Percentiles rank a stretch among this genome's conserved stretches.
These are phyloP conservation scores for Fundulus diaphanus DNA, from an alignment of 2,797 vertebrate species.

Conservation along the genomic window DNA sequence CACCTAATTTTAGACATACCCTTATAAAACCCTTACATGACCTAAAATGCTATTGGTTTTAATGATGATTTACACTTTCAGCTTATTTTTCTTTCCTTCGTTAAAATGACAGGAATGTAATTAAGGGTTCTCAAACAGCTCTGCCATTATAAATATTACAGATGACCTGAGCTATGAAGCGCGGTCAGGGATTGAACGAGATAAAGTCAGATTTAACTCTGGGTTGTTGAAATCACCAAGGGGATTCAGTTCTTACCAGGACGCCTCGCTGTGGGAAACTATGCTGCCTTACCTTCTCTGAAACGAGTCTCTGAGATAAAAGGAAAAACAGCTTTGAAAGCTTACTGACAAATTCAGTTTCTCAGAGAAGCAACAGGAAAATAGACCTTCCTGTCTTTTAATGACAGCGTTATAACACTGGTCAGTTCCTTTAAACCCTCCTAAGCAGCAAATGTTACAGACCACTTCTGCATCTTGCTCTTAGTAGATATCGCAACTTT, in stretches of 20 bases:
- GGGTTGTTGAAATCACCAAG: background rate
- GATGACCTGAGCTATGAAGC: background rate
- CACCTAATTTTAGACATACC: background rate
- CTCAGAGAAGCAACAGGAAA: background rate
- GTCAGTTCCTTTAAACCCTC: background rate
- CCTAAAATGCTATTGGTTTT: too few species aligned
- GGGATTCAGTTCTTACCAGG: background rate
- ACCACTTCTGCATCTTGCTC: background rate
- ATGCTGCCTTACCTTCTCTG: background rate
- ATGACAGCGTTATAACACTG: background rate
- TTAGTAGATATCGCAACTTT: background rate
- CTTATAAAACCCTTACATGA: background rate
- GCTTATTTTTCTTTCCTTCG: too few species aligned
- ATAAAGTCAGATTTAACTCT: background rate
- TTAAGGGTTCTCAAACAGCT: too few species aligned
- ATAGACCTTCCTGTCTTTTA: background rate
- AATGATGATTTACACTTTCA: too few species aligned
- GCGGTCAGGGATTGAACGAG: background rate
- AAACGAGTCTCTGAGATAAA: background rate
- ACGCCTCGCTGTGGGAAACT: background rate
- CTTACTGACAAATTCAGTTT: background rate
- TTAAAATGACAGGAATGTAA: too few species aligned
- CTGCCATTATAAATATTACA: background rate
- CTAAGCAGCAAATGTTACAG: background rate
- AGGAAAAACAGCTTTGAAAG: background rate